These are phyloP conservation scores for Platysternon megacephalum DNA, from an alignment of 2,113 vertebrate genomes.

Conservation along the genomic window DNA sequence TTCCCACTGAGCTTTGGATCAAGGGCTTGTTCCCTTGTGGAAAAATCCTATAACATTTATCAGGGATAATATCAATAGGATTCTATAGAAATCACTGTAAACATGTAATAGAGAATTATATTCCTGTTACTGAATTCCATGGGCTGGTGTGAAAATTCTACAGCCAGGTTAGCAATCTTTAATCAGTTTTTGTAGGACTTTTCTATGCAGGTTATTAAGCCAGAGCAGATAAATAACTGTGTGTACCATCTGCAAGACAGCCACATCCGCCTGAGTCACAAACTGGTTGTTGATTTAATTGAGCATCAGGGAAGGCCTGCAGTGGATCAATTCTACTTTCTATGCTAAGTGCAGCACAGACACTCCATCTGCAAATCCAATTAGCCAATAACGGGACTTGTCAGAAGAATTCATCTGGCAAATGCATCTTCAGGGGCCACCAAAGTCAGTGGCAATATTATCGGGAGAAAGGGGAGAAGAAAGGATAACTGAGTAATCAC, in stretches of 20 bases:
- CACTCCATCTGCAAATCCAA: background rate
- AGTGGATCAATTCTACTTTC: background rate
- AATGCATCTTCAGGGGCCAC: background rate
- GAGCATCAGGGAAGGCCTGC: background rate
- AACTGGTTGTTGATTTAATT: background rate
- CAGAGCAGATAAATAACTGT: background rate
- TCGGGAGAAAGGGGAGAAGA: background rate
- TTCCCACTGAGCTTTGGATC: background rate
- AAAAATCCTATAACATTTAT: conserved; percentile 19
- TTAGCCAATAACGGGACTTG: background rate
- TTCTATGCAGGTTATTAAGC: conserved; percentile 13
- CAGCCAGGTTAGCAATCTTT: background rate
- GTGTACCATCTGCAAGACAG: background rate
- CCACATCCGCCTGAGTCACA: background rate
- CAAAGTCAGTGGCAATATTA: background rate
- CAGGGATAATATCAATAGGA: background rate
- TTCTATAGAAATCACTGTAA: background rate
- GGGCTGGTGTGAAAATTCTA: background rate
- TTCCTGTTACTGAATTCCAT: background rate
- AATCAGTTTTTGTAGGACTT: background rate
- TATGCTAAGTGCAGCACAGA: background rate
- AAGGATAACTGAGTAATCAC: background rate
- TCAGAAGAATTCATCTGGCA: background rate
- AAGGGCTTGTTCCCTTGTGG: background rate
- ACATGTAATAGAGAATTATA: background rate